A percentile compares a stretch with the other conserved stretches of the same genome.
Conservation (phyloP, 2,113 vertebrate genomes). For the Eidolon helvum region DNA sequence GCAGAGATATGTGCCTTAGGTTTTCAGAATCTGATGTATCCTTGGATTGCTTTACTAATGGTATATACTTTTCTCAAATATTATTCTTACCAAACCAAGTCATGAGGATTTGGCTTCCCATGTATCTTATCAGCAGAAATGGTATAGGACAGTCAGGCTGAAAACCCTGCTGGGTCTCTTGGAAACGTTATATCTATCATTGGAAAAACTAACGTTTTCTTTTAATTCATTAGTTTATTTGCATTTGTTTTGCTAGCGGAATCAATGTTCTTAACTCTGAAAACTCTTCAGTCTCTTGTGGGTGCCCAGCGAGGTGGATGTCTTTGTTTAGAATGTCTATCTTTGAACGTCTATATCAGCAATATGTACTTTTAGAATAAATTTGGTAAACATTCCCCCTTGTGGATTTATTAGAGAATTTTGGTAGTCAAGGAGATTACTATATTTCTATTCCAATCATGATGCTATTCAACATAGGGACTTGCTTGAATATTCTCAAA, state of each 20-base stretch:
- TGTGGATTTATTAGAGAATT: background rate
- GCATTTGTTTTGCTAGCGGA: background rate
- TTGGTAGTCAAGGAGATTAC: background rate
- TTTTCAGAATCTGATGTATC: background rate
- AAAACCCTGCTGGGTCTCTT: background rate
- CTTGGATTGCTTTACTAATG: background rate
- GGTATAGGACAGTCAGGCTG: background rate
- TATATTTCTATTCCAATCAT: background rate
- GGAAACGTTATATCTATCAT: background rate
- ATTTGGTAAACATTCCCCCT: background rate
- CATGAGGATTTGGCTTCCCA: background rate
- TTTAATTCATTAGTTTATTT: background rate
- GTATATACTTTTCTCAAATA: background rate
- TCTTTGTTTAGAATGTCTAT: background rate
- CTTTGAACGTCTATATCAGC: background rate
- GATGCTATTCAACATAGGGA: background rate
- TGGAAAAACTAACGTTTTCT: background rate
- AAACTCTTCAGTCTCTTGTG: background rate
- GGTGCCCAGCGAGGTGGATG: background rate
- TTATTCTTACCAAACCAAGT: background rate
- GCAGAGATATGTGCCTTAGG: background rate
- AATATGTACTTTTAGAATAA: background rate
- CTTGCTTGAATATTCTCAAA: background rate
- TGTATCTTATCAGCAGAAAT: background rate
- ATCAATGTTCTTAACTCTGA: background rate